Percentiles rank a stretch among this genome's conserved stretches.
Evolutionary conservation across 2,888 invertebrate species (phyloP).

Genomic region (Polymixis lichenea): DNA sequence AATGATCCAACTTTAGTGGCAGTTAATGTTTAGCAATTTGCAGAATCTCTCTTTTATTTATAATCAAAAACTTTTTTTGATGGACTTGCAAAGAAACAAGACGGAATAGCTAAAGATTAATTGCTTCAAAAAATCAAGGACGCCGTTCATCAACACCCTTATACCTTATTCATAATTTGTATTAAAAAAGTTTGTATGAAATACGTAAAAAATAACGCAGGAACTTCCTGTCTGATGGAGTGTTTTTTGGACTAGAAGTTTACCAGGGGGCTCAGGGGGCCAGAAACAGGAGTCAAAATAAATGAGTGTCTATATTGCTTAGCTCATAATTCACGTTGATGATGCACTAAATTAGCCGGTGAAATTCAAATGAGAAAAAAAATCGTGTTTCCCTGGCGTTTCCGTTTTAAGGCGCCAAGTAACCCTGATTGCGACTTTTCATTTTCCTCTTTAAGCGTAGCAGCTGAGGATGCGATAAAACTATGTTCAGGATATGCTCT

Average conservation of each 20-base stretch:
- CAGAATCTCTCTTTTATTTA: constrained; percentile 18
- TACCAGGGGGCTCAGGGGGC: neutral
- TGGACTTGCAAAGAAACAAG: constrained; percentile 14
- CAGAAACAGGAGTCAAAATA: neutral
- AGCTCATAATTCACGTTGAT: neutral
- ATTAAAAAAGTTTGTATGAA: constrained; percentile 37
- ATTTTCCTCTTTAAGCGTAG: neutral
- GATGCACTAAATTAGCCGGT: neutral
- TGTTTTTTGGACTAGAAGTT: constrained; percentile 15
- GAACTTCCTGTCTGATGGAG: constrained; percentile 17
- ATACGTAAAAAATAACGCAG: constrained; percentile 17
- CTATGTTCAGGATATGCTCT: too few relatives aligned
- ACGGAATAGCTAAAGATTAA: constrained; percentile 18
- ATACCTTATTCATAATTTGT: constrained; percentile 42
- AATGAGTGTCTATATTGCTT: neutral
- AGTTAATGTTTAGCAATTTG: constrained; percentile 42
- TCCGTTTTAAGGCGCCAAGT: neutral
- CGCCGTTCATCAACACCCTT: constrained; percentile 1
- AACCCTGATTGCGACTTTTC: neutral
- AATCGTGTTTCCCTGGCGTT: neutral
- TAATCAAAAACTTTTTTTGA: constrained; percentile 45
- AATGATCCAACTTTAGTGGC: constrained; percentile 25
- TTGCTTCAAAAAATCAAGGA: constrained; percentile 13
- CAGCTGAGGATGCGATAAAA: neutral
- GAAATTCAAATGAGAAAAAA: neutral